These are phyloP conservation scores for Sebastes schlegelii DNA, from an alignment of 2,113 vertebrate genomes.

Conservation along the genomic window DNA sequence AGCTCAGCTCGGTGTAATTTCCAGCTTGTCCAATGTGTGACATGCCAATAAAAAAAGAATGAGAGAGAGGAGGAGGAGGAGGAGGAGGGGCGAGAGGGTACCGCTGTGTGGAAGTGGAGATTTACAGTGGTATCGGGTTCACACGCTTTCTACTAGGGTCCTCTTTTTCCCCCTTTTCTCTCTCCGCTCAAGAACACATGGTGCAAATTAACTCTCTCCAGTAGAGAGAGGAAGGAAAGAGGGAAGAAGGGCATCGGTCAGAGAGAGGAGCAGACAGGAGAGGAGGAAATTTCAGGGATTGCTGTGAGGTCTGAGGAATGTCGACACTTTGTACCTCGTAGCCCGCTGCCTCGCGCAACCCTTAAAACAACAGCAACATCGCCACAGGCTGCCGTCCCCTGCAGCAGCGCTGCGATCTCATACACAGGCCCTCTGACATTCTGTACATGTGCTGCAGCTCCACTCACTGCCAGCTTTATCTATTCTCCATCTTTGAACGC, in stretches of 20 bases:
- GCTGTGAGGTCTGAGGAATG: constrained; percentile 71
- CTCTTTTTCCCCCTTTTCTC: constrained; percentile 1
- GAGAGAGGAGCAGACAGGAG: constrained; percentile 49
- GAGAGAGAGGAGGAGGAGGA: constrained; percentile 51
- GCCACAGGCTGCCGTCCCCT: constrained; percentile 51
- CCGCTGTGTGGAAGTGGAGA: constrained; percentile 76
- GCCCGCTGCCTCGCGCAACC: constrained; percentile 42
- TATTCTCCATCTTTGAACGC: constrained; percentile 45
- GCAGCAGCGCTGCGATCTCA: constrained; percentile 41
- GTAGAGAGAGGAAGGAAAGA: constrained; percentile 63
- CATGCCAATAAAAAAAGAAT: constrained; percentile 81
- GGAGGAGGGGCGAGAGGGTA: constrained; percentile 43
- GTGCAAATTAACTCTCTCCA: constrained; percentile 81
- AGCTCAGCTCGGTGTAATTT: constrained; percentile 80
- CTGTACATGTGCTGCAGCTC: constrained; percentile 55
- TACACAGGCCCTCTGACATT: constrained; percentile 51
- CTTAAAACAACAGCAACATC: constrained; percentile 66
- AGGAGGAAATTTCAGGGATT: constrained; percentile 70
- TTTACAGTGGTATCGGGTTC: constrained; percentile 82
- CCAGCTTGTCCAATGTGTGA: constrained; percentile 85
- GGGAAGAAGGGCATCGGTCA: constrained; percentile 52
- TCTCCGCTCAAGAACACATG: constrained; percentile 82
- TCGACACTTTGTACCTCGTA: constrained; percentile 55
- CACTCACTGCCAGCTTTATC: constrained; percentile 53
- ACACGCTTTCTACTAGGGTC: constrained; percentile 73